Evolutionary conservation across 2,113 vertebrate genomes (phyloP).

Genomic region (Nasalis larvatus): DNA sequence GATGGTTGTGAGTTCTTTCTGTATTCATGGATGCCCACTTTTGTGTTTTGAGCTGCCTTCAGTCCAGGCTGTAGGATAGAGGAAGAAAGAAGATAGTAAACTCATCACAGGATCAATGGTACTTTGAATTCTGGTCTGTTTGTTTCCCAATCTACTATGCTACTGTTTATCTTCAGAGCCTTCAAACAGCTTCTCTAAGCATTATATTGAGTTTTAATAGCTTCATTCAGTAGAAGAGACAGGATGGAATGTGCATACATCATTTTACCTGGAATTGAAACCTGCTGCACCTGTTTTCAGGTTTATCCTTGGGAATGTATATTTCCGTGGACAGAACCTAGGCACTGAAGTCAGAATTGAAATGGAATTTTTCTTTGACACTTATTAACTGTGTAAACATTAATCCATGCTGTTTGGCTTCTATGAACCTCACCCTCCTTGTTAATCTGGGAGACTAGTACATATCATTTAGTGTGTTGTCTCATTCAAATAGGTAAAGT

Average conservation of each 20-base stretch:
- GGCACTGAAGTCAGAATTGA: neutral
- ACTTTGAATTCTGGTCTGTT: neutral
- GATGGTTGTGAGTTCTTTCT: neutral
- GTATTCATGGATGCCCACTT: neutral
- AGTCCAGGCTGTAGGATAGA: neutral
- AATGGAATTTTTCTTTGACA: neutral
- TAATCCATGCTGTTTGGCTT: neutral
- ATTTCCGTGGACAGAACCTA: neutral
- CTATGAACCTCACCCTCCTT: neutral
- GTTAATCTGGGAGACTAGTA: neutral
- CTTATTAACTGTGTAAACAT: neutral
- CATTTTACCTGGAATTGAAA: neutral
- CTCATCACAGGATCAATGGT: neutral
- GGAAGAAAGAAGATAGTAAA: neutral
- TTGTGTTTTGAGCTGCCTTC: neutral
- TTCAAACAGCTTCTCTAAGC: neutral
- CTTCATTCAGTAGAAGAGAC: neutral
- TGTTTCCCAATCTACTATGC: neutral
- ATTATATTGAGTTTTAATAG: neutral
- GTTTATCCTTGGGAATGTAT: neutral
- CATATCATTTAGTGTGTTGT: neutral
- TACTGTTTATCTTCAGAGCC: neutral
- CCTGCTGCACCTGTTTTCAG: neutral
- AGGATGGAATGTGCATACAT: neutral
- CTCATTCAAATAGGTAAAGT: neutral